Conservation (phyloP, 2,888 invertebrate genomes). For the Emmelina monodactyla region DNA sequence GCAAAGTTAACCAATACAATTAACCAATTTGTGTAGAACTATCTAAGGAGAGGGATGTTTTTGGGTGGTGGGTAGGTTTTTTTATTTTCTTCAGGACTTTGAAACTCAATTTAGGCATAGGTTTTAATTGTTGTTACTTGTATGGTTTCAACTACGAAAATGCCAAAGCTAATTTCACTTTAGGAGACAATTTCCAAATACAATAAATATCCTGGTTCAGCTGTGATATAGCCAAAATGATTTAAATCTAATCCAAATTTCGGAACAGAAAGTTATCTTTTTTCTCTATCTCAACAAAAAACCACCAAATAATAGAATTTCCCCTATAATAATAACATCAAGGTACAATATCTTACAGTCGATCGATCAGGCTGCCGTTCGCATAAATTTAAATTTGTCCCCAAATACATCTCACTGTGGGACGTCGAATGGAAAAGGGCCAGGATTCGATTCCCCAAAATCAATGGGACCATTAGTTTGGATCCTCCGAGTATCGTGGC, state of each 20-base stretch:
- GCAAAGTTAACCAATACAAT: background rate
- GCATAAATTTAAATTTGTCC: too few species aligned
- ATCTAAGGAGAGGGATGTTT: too few species aligned
- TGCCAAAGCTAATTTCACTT: too few species aligned
- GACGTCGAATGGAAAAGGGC: slow-evolving; percentile 24
- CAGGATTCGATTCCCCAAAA: slow-evolving; percentile 38
- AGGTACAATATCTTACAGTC: too few species aligned
- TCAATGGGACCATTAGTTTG: slow-evolving; percentile 50
- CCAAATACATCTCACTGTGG: slow-evolving; percentile 13
- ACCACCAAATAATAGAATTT: too few species aligned
- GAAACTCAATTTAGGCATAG: background rate
- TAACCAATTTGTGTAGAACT: background rate
- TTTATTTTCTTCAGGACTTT: background rate
- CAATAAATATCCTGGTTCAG: too few species aligned
- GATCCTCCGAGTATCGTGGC: slow-evolving; percentile 33
- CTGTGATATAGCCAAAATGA: too few species aligned
- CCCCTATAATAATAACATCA: too few species aligned
- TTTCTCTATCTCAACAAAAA: too few species aligned
- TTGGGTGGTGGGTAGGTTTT: background rate
- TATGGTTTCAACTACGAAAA: background rate
- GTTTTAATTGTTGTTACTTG: background rate
- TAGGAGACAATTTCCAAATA: background rate
- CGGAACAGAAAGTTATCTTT: too few species aligned
- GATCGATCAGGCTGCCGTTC: too few species aligned
- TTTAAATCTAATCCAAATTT: too few species aligned